Base-by-base conservation (phyloP, 1,140 invertebrate genomes). In the Panulirus ornatus region DNA sequence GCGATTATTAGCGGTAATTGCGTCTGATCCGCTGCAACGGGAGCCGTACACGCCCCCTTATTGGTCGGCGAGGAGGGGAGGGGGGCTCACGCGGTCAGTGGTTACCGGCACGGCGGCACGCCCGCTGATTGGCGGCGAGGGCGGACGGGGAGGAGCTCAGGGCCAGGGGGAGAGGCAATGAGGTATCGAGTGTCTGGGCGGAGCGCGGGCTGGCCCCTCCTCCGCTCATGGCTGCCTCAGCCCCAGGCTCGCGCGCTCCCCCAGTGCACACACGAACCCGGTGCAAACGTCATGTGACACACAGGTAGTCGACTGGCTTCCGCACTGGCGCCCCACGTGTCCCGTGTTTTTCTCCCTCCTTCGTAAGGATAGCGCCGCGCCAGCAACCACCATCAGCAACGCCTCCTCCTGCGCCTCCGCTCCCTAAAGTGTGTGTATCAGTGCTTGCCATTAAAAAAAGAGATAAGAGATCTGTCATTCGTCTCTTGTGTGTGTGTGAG, bases 231-330 rank as follows among this genome's bases (percentile, higher is more conserved):
- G 88, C 88, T 82, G 88, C 71, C 36, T 63, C 79, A 89, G 27
- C 88, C 88, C 70, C 27, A 82, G 88, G 88, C 88, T 71, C 78
- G 63, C 79, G 38, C 88, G 85, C 79, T 82, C 88, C 88, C n/a
- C 78, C 88, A 89, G 88, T 89, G 88, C 88, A 89, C 88, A 89
- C 88, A 84, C 88, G 30, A 89, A 89, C 88, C 88, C 88, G 78
- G 88, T 89, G 81, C 88, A 89, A 89, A 89, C 88, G 88, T 89
- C 81, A 89, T 89, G 88, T 89, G 88, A 89, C 88, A 89, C 88
- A 89, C 81, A 81, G 79, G 88, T 87, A 87, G 84, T 87, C 85
- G 85, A n/a, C n/a, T n/a, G n/a, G 85, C 85, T 76, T 84, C 85
- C 85, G 34, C 75, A 78, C 70, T 54, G 81, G 81, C 58, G 85